Evolutionary conservation across 2,888 invertebrate species (phyloP).

Genomic region (Podotricha telesiphe): DNA sequence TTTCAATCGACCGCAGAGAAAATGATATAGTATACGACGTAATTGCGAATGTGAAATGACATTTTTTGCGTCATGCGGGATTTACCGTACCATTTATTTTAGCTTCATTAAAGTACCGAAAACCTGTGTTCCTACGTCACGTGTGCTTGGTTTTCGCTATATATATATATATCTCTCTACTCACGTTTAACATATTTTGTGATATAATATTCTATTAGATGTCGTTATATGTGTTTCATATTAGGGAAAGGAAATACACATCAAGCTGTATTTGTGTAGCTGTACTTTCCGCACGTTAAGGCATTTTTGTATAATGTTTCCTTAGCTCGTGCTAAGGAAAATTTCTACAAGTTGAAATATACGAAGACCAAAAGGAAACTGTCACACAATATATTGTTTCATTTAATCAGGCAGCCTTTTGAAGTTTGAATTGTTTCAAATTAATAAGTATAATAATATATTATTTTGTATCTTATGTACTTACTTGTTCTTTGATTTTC

Average conservation of each 20-base stretch:
- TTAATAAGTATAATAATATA: too few relatives aligned
- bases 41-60: slow-evolving; percentile 4
- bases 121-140: slow-evolving; percentile 10
- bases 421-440: too few relatives aligned
- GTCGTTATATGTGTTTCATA: not conserved
- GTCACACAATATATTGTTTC: too few relatives aligned
- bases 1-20: slow-evolving; percentile 27
- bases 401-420: too few relatives aligned
- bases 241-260: not conserved
- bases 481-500: too few relatives aligned
- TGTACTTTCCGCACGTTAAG: not conserved
- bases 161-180: not conserved
- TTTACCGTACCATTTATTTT: slow-evolving; percentile 34
- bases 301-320: not conserved
- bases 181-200: not conserved
- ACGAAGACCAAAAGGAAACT: too few relatives aligned
- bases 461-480: too few relatives aligned
- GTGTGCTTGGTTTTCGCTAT: not conserved
- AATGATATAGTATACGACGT: slow-evolving; percentile 18
- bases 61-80: slow-evolving; percentile 38
- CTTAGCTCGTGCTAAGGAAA: not conserved
- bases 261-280: not conserved
- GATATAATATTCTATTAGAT: not conserved
- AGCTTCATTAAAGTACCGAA: not conserved
- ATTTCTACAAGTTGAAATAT: too few relatives aligned